Evolutionary conservation across 2,113 vertebrate genomes (phyloP).

Genomic region (Corythoichthys haematopterus): DNA sequence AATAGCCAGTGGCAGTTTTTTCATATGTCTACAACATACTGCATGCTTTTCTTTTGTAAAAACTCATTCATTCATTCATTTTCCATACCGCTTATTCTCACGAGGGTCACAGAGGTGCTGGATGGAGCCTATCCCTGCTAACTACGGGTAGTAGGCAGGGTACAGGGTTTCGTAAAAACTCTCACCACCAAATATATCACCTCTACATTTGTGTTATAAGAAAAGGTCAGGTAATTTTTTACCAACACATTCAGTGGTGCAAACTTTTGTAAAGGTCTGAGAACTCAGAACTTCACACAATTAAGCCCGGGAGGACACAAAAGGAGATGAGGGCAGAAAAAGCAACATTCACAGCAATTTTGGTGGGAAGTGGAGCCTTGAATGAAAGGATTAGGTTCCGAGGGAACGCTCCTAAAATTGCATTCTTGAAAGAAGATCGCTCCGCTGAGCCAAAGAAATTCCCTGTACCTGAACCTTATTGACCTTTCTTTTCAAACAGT

Average conservation of each 20-base stretch:
- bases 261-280: slow-evolving; percentile 48
- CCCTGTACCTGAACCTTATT: slow-evolving; percentile 23
- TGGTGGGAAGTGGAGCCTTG: slow-evolving; percentile 47
- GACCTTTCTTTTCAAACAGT: slow-evolving; percentile 4
- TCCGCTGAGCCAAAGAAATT: slow-evolving; percentile 15
- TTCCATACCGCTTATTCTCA: no score
- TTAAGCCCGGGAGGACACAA: slow-evolving; percentile 54
- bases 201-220: slow-evolving; percentile 40
- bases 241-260: slow-evolving; percentile 4
- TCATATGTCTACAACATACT: slow-evolving; percentile 3
- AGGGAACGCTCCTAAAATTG: slow-evolving; percentile 54
- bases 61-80: background rate
- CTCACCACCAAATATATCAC: slow-evolving; percentile 42
- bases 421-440: slow-evolving; percentile 39
- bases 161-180: slow-evolving; percentile 6
- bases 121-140: no score
- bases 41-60: slow-evolving; percentile 9
- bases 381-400: slow-evolving; percentile 55
- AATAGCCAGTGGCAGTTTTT: slow-evolving; percentile 31
- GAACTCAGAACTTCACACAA: slow-evolving; percentile 61
- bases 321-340: slow-evolving; percentile 60
- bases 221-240: slow-evolving; percentile 48
- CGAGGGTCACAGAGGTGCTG: no score
- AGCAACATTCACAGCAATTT: slow-evolving; percentile 58
- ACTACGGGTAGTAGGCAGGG: no score